These are phyloP conservation scores for Apus apus DNA, from an alignment of 2,113 vertebrate genomes.

Conservation along the genomic window DNA sequence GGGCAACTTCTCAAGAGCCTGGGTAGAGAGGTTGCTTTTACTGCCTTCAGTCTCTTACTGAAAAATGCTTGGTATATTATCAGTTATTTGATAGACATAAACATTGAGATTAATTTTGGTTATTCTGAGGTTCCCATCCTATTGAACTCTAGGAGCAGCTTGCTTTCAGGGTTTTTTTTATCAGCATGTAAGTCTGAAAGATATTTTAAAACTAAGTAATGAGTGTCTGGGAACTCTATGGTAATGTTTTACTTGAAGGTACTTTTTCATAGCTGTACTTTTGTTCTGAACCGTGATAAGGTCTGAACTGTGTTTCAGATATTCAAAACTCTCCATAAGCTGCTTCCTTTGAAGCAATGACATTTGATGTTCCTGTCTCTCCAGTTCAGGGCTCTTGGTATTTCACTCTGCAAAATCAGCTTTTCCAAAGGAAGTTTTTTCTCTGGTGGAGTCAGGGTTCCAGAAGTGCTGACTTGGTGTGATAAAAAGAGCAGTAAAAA, in stretches of 20 bases:
- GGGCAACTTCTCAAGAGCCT: not conserved
- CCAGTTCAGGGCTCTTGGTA: not conserved
- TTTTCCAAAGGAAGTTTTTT: constrained; percentile 33
- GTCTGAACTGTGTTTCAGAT: not conserved
- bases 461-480: constrained; percentile 17
- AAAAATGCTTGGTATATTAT: not conserved
- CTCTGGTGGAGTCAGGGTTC: not conserved
- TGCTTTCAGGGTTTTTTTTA: not conserved
- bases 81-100: not conserved
- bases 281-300: not conserved
- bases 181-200: not conserved
- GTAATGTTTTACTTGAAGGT: not conserved
- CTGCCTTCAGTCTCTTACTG: not conserved
- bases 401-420: constrained; percentile 39
- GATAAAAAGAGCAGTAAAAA: constrained; percentile 51
- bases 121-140: not conserved
- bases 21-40: not conserved
- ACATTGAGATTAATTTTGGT: not conserved
- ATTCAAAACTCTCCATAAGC: not conserved
- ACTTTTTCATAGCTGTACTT: not conserved
- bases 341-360: not conserved
- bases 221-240: not conserved
- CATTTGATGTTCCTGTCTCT: not conserved
- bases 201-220: not conserved
- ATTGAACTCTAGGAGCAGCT: not conserved